These are phyloP conservation scores for Ictalurus furcatus DNA, from an alignment of 2,113 vertebrate genomes.

Conservation along the genomic window DNA sequence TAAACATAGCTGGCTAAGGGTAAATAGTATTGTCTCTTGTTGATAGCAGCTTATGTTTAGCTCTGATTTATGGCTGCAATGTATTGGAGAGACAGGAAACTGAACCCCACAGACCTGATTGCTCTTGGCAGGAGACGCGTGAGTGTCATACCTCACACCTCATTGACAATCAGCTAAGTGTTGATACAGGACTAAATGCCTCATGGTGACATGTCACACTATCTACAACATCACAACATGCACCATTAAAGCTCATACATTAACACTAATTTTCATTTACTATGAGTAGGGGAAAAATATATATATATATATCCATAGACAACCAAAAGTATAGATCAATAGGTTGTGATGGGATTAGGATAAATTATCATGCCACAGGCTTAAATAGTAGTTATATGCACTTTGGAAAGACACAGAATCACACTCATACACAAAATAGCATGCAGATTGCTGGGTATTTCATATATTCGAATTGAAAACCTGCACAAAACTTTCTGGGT, in stretches of 20 bases:
- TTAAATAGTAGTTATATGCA: neutral
- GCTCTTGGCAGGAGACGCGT: constrained; percentile 40
- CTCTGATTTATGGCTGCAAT: constrained; percentile 26
- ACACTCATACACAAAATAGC: neutral
- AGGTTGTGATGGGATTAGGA: neutral
- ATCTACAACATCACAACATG: neutral
- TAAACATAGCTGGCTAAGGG: neutral
- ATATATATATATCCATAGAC: neutral
- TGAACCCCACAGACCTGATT: constrained; percentile 23
- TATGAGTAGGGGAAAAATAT: neutral
- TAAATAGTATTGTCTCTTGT: constrained; percentile 42
- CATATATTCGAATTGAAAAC: neutral
- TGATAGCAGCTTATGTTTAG: constrained; percentile 45
- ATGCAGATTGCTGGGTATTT: neutral
- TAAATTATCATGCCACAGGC: neutral
- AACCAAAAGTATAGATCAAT: neutral
- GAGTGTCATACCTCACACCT: constrained; percentile 35
- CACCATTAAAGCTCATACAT: neutral
- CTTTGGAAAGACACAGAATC: neutral
- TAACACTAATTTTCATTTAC: neutral
- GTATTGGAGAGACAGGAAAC: constrained; percentile 10
- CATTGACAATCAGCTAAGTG: constrained; percentile 37
- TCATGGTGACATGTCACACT: neutral
- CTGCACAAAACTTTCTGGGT: neutral
- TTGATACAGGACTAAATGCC: constrained; percentile 34